Base-by-base conservation (phyloP, 1,140 invertebrate species). In the Dreissena polymorpha region DNA sequence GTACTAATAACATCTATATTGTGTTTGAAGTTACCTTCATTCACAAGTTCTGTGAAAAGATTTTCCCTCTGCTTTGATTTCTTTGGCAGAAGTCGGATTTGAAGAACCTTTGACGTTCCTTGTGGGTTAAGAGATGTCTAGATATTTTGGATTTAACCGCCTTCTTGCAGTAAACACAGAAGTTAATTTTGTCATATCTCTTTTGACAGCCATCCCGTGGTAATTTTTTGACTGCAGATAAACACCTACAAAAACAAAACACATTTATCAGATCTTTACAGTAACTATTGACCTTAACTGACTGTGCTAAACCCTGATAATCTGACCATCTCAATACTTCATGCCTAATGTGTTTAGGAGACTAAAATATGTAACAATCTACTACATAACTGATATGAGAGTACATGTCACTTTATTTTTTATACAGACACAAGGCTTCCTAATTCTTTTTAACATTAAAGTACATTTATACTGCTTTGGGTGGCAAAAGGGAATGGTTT, bases 151-250 rank as follows among this genome's bases (percentile, higher is more conserved):
- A 68, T 0, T 80, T 60, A 55, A 84, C 75, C 27, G 18, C 55
- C 79, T 75, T 84, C 51, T 53, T 50, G 67, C 85, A 86, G 67
- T 63, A 86, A 50, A 67, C 68, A 57, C 82, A 86, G 39, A 29
- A 86, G 67, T 84, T 80, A 16, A 84, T 51, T 80, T 76, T 84
- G 53, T 84, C 85, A 76, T 86, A 86, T 25, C 50, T 60, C 49
- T 84, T 49, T 75, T 84, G 74, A 69, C 80, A 83, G 29, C 79
- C 79, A 60, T 82, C 79, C 71, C 65, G 71, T 67, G 49, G 73
- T 10, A 29, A 27, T 75, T 63, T 68, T 85, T 85, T 55, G n/a
- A 27, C 60, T 70, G 65, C 65, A 85, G 60, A 60, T n/a, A 12
- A 60, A n/a, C 21, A 60, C 21, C 57, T 60, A 23, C 57, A 60